phyloP scores from a whole-genome alignment of 1,140 invertebrate genomes.

The Oryzaephilus surinamensis region DNA sequence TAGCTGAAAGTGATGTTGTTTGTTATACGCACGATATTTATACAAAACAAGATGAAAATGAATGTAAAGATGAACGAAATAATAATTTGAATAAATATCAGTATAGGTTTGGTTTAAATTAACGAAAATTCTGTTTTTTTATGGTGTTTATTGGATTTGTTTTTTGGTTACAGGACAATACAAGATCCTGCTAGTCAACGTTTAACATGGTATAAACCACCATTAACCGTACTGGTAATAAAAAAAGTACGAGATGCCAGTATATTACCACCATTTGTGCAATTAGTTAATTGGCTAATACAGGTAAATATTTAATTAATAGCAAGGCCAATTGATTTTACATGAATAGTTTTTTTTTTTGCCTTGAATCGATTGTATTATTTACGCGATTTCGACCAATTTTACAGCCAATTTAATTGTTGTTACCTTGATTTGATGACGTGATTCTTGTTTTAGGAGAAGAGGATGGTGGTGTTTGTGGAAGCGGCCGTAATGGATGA shows the following conservation, averaged over 20 bases:
- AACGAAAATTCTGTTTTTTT: too few relatives aligned
- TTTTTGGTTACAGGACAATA: conserved; percentile 70
- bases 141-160: too few relatives aligned
- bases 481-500: conserved; percentile 84
- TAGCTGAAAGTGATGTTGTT: conserved; percentile 13
- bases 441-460: conserved; percentile 53
- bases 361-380: not conserved
- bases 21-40: too few relatives aligned
- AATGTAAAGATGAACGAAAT: too few relatives aligned
- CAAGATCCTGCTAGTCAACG: conserved; percentile 94
- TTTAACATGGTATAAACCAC: conserved; percentile 93
- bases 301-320: conserved; percentile 54
- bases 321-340: too few relatives aligned
- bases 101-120: too few relatives aligned
- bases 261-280: conserved; percentile 81
- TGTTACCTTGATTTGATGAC: not conserved
- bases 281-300: conserved; percentile 89
- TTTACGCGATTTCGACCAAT: not conserved
- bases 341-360: too few relatives aligned
- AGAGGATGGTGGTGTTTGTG: conserved; percentile 89
- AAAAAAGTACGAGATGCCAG: conserved; percentile 89
- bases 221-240: conserved; percentile 87
- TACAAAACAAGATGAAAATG: too few relatives aligned
- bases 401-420: not conserved
- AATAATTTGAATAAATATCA: too few relatives aligned